Percentiles rank a stretch among this genome's conserved stretches.
Evolutionary conservation across 2,888 invertebrate genomes (phyloP).

Genomic region (Leptothorax acervorum): DNA sequence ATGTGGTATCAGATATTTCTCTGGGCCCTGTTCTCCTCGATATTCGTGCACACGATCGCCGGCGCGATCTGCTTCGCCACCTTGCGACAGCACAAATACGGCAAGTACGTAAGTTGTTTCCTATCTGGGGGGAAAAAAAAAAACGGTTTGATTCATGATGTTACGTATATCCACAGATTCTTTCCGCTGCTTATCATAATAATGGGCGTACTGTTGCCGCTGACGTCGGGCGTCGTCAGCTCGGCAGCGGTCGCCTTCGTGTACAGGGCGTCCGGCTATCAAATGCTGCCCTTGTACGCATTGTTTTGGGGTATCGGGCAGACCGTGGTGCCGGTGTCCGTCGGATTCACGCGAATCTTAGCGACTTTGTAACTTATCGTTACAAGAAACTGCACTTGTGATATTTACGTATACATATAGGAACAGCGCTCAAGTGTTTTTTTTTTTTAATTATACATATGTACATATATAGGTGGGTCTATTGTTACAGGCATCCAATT

Average conservation of each 20-base stretch:
- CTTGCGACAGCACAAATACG: slow-evolving; percentile 96
- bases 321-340: slow-evolving; percentile 94
- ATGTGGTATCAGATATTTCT: slow-evolving; percentile 99
- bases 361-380: slow-evolving; percentile 91
- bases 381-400: slow-evolving; percentile 23
- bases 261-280: slow-evolving; percentile 95
- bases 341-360: slow-evolving; percentile 96
- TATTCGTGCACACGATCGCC: slow-evolving; percentile 96
- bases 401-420: slow-evolving; percentile 42
- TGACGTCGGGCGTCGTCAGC: slow-evolving; percentile 94
- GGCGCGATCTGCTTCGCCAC: slow-evolving; percentile 96
- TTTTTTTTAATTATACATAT: slow-evolving; percentile 46
- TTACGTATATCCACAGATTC: slow-evolving; percentile 88
- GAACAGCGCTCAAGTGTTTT: background rate
- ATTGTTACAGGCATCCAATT: slow-evolving; percentile 1
- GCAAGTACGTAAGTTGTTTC: slow-evolving; percentile 86
- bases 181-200: slow-evolving; percentile 95
- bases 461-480: slow-evolving; percentile 49
- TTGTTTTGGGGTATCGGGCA: slow-evolving; percentile 98
- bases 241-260: slow-evolving; percentile 98
- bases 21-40: slow-evolving; percentile 97
- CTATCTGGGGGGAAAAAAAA: too few species aligned
- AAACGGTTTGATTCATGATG: slow-evolving; percentile 8
- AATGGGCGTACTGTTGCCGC: slow-evolving; percentile 96
- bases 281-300: slow-evolving; percentile 96